Conservation (phyloP, 1,140 invertebrate species). For the Wasmannia auropunctata region DNA sequence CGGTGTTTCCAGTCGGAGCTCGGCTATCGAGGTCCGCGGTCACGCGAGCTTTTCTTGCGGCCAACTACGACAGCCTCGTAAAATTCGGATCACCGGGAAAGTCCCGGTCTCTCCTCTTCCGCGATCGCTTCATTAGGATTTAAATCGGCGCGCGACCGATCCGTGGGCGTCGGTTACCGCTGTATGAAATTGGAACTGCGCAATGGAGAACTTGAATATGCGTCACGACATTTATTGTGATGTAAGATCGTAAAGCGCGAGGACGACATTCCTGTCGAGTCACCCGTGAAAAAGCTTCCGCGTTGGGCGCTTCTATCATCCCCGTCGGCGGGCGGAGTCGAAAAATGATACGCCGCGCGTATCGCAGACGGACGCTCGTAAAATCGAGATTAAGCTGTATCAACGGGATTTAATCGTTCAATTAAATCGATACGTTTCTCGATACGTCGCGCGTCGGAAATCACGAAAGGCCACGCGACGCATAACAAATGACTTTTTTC, state of each 20-base stretch:
- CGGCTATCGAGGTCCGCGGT: no score
- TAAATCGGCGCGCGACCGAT: not conserved
- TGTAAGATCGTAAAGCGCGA: conserved; percentile 59
- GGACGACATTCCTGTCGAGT: conserved; percentile 55
- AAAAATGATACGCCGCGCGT: conserved; percentile 6
- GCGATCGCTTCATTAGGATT: conserved; percentile 29
- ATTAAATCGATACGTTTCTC: conserved; percentile 21
- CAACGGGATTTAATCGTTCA: conserved; percentile 35
- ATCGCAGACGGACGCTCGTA: conserved; percentile 8
- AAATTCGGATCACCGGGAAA: conserved; percentile 14
- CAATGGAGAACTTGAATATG: conserved; percentile 13
- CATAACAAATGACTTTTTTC: not conserved
- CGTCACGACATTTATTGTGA: conserved; percentile 51
- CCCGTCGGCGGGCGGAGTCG: not conserved
- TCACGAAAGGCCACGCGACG: not conserved
- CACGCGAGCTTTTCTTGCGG: conserved; percentile 26
- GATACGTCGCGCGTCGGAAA: not conserved
- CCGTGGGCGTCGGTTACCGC: conserved; percentile 26
- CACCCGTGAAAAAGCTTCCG: conserved; percentile 52
- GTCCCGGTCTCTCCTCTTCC: not conserved
- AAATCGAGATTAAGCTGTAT: conserved; percentile 28
- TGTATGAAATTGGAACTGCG: conserved; percentile 10
- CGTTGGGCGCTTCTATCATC: conserved; percentile 19
- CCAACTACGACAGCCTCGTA: not conserved
- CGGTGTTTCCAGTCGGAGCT: not conserved